Evolutionary conservation across 1,140 invertebrate species (phyloP).

Genomic region (Ctenoplectra terminalis): DNA sequence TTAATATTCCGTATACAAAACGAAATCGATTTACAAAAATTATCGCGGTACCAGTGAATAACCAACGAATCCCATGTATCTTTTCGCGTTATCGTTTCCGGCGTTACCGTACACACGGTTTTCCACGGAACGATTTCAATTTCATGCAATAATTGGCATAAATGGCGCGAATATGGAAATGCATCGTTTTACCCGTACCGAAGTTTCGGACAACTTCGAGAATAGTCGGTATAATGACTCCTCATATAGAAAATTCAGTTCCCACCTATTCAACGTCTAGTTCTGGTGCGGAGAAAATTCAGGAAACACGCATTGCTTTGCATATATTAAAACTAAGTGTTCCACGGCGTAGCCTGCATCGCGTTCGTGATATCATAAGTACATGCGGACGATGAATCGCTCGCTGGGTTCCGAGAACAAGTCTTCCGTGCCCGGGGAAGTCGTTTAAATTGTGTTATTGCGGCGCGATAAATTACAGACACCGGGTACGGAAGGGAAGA

Average conservation of each 20-base stretch:
- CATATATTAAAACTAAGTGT: conserved; percentile 54
- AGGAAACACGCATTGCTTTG: conserved; percentile 51
- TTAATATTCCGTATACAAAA: conserved; percentile 13
- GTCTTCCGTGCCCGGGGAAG: conserved; percentile 38
- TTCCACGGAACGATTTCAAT: conserved; percentile 44
- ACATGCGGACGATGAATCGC: conserved; percentile 48
- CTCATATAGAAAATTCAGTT: conserved; percentile 48
- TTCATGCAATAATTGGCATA: conserved; percentile 48
- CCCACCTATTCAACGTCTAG: conserved; percentile 38
- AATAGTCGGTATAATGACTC: conserved; percentile 11
- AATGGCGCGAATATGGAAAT: conserved; percentile 51
- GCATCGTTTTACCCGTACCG: conserved; percentile 11
- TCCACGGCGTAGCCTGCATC: neutral
- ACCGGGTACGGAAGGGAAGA: neutral
- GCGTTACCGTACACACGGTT: neutral
- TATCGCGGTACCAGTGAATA: conserved; percentile 16
- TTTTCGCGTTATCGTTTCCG: neutral
- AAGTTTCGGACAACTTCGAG: conserved; percentile 34
- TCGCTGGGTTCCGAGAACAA: conserved; percentile 39
- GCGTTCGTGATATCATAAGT: conserved; percentile 43
- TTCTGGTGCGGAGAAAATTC: conserved; percentile 39
- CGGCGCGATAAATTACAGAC: conserved; percentile 42
- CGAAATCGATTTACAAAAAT: conserved; percentile 37
- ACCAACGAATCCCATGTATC: conserved; percentile 20
- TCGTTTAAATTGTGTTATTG: conserved; percentile 55